phyloP scores from a whole-genome alignment of 2,888 invertebrate genomes.

The Selenia dentaria region DNA sequence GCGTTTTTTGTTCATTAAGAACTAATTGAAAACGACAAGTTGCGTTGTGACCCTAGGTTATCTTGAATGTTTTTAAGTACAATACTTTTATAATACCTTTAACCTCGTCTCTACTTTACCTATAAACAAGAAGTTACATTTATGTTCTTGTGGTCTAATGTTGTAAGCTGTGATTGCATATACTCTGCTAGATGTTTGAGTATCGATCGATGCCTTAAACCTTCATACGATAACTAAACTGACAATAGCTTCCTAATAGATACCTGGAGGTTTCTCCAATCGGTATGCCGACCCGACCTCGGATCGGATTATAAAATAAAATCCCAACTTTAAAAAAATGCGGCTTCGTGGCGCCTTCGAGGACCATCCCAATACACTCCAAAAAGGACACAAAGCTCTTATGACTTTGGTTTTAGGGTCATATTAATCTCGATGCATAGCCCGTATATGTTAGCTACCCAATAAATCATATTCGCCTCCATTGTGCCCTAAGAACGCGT shows the following conservation, averaged over 20 bases:
- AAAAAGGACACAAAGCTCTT: slow-evolving; percentile 13
- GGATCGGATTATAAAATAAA: slow-evolving; percentile 73
- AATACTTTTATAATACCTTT: too few relatives aligned
- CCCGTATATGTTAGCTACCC: slow-evolving; percentile 33
- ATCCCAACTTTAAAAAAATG: slow-evolving; percentile 68
- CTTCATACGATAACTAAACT: too few relatives aligned
- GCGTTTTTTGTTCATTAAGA: slow-evolving; percentile 19
- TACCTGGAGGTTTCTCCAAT: slow-evolving; percentile 21
- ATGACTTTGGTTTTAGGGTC: slow-evolving; percentile 36
- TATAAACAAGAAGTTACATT: too few relatives aligned
- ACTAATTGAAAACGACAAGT: slow-evolving; percentile 29
- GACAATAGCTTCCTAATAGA: not conserved
- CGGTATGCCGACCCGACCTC: slow-evolving; percentile 69
- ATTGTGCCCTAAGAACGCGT: slow-evolving; percentile 64
- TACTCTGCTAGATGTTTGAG: too few relatives aligned
- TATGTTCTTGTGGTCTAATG: too few relatives aligned
- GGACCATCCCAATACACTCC: slow-evolving; percentile 36
- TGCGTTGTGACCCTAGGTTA: slow-evolving; percentile 12
- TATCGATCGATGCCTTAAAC: too few relatives aligned
- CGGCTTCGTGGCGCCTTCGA: slow-evolving; percentile 73
- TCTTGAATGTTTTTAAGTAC: slow-evolving; percentile 3
- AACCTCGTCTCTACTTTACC: too few relatives aligned
- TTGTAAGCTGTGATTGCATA: too few relatives aligned
- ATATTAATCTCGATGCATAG: slow-evolving; percentile 28
- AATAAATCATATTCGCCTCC: slow-evolving; percentile 78